Conservation (phyloP, 2,888 invertebrate genomes). For the Drosophila incognita region DNA sequence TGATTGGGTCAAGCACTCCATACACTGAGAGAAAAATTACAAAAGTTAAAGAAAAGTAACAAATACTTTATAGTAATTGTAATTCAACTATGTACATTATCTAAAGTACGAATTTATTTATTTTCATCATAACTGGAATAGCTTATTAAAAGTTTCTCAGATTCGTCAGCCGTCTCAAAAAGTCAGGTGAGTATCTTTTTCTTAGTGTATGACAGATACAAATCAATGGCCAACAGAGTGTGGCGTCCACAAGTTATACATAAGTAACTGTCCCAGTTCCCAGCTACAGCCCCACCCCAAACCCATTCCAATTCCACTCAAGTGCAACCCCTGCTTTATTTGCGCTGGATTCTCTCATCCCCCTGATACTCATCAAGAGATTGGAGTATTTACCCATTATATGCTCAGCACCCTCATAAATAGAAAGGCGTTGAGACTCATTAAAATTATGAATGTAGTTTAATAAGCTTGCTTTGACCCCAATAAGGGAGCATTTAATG, state of each 20-base stretch:
- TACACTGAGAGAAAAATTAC: neutral
- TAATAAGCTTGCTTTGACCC: constrained; percentile 70
- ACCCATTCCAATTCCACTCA: neutral
- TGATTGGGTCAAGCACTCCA: neutral
- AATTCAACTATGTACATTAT: neutral
- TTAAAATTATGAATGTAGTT: constrained; percentile 71
- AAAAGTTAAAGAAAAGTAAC: neutral
- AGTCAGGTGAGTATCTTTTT: neutral
- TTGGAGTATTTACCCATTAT: constrained; percentile 49
- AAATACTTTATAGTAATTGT: neutral
- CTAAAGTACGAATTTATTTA: neutral
- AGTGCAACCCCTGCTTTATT: constrained; percentile 40
- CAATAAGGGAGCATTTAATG: constrained; percentile 40
- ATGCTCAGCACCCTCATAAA: constrained; percentile 25
- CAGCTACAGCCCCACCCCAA: neutral
- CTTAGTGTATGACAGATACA: neutral
- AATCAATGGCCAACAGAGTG: constrained; percentile 11
- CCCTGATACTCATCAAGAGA: constrained; percentile 13
- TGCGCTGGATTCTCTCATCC: constrained; percentile 25
- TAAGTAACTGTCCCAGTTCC: constrained; percentile 8
- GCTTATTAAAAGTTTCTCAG: neutral
- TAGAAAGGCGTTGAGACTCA: constrained; percentile 47
- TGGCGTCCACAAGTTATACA: constrained; percentile 57
- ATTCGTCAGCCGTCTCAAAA: neutral
- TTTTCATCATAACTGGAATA: neutral